Conservation (phyloP, 1,140 invertebrate species). For the Thaumatotibia leucotreta region DNA sequence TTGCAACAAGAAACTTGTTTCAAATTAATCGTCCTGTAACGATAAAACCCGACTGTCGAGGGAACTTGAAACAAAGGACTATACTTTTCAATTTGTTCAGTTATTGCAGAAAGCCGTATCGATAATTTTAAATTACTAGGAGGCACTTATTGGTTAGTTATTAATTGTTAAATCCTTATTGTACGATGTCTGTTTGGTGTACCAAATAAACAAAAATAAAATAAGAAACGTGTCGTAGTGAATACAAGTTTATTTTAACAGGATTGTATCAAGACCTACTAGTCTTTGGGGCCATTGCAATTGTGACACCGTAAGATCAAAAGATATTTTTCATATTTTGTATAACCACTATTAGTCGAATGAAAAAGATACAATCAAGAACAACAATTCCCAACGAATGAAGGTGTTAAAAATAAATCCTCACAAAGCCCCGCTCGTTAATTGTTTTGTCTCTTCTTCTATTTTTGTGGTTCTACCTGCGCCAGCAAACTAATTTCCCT, state of each 20-base stretch:
- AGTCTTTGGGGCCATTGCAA: too few relatives aligned
- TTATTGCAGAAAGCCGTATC: not conserved
- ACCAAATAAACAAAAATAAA: too few relatives aligned
- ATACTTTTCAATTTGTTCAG: not conserved
- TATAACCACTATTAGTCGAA: not conserved
- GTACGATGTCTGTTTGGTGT: too few relatives aligned
- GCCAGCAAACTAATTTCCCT: not conserved
- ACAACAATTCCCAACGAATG: not conserved
- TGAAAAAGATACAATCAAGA: not conserved
- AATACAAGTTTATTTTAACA: too few relatives aligned
- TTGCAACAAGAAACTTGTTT: not conserved
- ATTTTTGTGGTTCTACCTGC: not conserved
- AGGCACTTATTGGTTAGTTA: too few relatives aligned
- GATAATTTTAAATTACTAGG: not conserved
- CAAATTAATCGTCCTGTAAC: not conserved
- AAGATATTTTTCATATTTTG: too few relatives aligned
- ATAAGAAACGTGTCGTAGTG: too few relatives aligned
- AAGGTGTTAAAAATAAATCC: not conserved
- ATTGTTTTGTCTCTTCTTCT: not conserved
- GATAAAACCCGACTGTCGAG: not conserved
- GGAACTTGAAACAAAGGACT: not conserved
- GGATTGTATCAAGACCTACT: too few relatives aligned
- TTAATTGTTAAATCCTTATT: too few relatives aligned
- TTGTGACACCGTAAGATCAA: too few relatives aligned
- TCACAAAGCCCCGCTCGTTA: not conserved